Evolutionary conservation across 2,113 vertebrate species (phyloP).

Genomic region (Mixornis gularis): DNA sequence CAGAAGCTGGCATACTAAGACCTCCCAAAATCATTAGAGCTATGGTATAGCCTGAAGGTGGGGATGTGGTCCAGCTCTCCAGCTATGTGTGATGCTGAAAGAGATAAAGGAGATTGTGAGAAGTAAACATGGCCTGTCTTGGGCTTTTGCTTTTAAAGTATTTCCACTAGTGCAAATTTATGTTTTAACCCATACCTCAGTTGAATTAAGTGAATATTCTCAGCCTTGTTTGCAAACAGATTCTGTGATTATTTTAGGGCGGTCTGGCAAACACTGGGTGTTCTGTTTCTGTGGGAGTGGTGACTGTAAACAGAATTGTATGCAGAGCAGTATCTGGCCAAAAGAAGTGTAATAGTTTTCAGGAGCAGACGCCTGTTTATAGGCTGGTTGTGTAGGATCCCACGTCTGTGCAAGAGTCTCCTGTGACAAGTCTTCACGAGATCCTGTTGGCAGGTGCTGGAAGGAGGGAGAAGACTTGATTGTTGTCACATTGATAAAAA

Average conservation of each 20-base stretch:
- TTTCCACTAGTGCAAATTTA: background rate
- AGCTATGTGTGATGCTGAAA: background rate
- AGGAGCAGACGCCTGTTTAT: background rate
- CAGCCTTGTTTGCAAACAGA: background rate
- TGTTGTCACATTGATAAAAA: background rate
- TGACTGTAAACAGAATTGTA: background rate
- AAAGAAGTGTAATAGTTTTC: background rate
- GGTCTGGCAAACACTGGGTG: background rate
- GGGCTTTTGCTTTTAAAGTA: background rate
- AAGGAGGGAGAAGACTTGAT: background rate
- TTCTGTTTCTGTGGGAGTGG: background rate
- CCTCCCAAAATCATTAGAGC: background rate
- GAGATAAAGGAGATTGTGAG: background rate
- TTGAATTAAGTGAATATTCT: background rate
- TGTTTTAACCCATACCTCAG: background rate
- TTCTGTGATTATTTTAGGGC: background rate
- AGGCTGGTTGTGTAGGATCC: background rate
- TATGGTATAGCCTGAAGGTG: background rate
- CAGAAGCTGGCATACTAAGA: background rate
- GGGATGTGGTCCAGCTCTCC: background rate
- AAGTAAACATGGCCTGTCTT: background rate
- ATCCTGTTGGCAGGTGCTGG: background rate
- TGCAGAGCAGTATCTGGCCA: background rate
- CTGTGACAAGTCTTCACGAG: background rate
- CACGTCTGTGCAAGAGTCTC: background rate